Percentiles rank a stretch among this genome's conserved stretches.
Conservation (phyloP, 2,888 invertebrate species). For the Diadromus collaris region DNA sequence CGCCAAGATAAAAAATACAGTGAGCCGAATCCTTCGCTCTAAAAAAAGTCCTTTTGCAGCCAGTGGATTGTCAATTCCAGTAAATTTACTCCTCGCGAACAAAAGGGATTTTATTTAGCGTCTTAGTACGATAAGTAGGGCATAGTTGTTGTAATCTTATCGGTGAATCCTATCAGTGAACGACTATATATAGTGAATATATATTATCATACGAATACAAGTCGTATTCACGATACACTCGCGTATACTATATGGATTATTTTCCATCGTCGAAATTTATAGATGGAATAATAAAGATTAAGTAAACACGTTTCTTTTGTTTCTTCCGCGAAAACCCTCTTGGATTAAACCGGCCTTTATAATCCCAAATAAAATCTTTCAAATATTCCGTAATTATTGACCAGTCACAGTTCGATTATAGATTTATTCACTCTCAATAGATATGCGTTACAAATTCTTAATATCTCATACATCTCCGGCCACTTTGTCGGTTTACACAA, state of each 20-base stretch:
- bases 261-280: conserved; percentile 39
- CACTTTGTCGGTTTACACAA: not conserved
- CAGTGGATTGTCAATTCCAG: too few species aligned
- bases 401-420: conserved; percentile 28
- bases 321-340: not conserved
- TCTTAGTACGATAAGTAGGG: conserved; percentile 24
- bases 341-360: conserved; percentile 6
- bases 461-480: conserved; percentile 10
- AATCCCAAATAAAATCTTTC: conserved; percentile 9
- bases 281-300: conserved; percentile 37
- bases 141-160: conserved; percentile 27
- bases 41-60: too few species aligned
- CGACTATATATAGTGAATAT: conserved; percentile 35
- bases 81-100: too few species aligned
- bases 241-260: conserved; percentile 35
- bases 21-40: conserved; percentile 32
- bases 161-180: conserved; percentile 25
- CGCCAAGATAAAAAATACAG: conserved; percentile 28
- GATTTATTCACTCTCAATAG: conserved; percentile 55
- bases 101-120: conserved; percentile 1
- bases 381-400: conserved; percentile 13
- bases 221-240: conserved; percentile 29
- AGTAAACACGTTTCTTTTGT: not conserved
- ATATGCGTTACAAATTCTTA: conserved; percentile 56
- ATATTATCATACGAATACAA: conserved; percentile 42